Base-by-base conservation (phyloP, 2,113 vertebrate genomes). In the Lepisosteus oculatus region DNA sequence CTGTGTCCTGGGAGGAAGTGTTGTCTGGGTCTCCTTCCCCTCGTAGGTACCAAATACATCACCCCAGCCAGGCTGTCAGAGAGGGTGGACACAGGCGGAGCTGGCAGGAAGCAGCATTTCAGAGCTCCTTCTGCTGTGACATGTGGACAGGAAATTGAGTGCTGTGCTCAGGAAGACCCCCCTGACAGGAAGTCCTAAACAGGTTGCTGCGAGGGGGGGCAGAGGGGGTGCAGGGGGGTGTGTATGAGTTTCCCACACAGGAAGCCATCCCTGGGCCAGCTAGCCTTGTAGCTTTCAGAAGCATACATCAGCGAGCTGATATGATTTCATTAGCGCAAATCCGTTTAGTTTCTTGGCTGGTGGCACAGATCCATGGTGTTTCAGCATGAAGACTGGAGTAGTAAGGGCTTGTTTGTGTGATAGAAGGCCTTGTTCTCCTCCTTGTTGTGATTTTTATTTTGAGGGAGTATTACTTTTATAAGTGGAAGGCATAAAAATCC, bases 51-150 rank as follows among this genome's bases (percentile, higher is more conserved):
- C 78, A 78, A 85, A 81, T 88, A 83, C 89, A 93, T 94, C 90
- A 93, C 89, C 91, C 89, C 88, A 84, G 70, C 76, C 71, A 81
- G 68, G 80, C 90, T 93, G 93, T 93, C 93, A 93, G 79, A 84
- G 84, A 80, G 90, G 89, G 89, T 85, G 87, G 87, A 82, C 80
- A 83, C 81, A 84, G 80, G 84, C 77, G 80, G 84, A 85, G 86
- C 91, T 88, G 88, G 88, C 90, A 91, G 92, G 93, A 94, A 94
- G 85, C 88, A 74, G 79, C 81, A 86, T 83, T 89, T 78, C 83
- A 81, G 67, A 80, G 80, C 78, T 86, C 82, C 92, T 92, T 90
- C 90, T 91, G 76, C 79, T 79, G 78, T 77, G 85, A 74, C 87
- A 84, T 88, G 84, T 89, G 83, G 83, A 89, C 74, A 92, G 92